Evolutionary conservation across 2,797 vertebrate species (phyloP), one percentile per base, ranked within the genome.

Genomic region (Oreochromis grahami): DNA sequence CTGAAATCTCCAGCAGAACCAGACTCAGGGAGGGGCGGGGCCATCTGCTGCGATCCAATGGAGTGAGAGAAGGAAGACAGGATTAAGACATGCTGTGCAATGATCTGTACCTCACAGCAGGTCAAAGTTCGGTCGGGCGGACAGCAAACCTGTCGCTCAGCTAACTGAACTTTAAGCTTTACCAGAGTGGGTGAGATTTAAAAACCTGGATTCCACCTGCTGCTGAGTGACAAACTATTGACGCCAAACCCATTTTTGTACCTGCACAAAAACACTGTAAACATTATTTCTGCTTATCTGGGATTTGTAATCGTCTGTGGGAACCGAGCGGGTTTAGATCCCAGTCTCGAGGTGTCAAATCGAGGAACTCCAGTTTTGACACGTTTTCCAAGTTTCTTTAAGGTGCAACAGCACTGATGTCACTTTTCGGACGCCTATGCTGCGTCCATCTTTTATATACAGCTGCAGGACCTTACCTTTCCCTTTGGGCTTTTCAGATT

Each of bases 401-500:
- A 68, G 63, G 0, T 13, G 60, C 34, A 21, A 13, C 60, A 38
- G 60, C 34, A 21, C 0, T 0, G 34, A 21, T 1, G 34, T 65
- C 34, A 21, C 19, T 0, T 15, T 55, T 55, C 53, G 1, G 58
- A 63, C 29, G 5, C 56, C 56, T 60, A n/a, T 17, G 6, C 56
- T 36, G 32, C 60, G 21, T 0, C n/a, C 36, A 24, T 15, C 63
- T 41, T 41, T 41, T 41, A 41, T 8, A 24, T 0, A 41, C 65
- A 45, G 53, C 15, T 7, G 7, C 5, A 3, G 13, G 48, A 15
- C 1, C 78, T 84, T 50, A 99, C 98, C 98, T 99, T 99, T 95
- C 98, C 99, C 14, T 96, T 94, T 7, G 98, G 98, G 87, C 93
- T 99, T 94, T 99, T 99, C 72, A 90, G 91, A 85, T 98, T 99